phyloP scores from a whole-genome alignment of 2,888 invertebrate genomes.

The Mythimna vitellina region DNA sequence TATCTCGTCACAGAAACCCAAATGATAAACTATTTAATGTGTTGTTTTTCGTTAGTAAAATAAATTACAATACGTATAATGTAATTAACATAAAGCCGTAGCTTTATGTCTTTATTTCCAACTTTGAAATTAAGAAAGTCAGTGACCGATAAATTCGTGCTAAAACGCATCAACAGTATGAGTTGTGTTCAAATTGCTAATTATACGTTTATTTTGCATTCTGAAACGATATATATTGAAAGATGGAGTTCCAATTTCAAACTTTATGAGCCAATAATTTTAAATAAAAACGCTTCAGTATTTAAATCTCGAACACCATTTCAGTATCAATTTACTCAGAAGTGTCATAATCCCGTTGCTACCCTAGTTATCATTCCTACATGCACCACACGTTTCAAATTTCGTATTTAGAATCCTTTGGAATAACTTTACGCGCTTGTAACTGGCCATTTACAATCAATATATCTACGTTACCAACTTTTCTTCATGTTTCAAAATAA shows the following conservation, averaged over 20 bases:
- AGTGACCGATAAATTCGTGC: background rate
- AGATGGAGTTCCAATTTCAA: background rate
- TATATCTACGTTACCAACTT: slow-evolving; percentile 47
- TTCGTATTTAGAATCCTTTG: slow-evolving; percentile 64
- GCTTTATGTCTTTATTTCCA: background rate
- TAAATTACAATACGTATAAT: background rate
- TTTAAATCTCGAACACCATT: slow-evolving; percentile 23
- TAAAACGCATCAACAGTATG: background rate
- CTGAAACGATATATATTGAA: background rate
- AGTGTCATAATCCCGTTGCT: slow-evolving; percentile 52
- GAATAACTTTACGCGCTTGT: slow-evolving; percentile 60
- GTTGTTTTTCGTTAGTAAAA: too few relatives aligned
- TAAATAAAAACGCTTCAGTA: background rate
- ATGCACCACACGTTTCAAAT: slow-evolving; percentile 63
- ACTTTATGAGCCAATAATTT: background rate
- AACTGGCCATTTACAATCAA: slow-evolving; percentile 66
- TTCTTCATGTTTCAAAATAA: background rate
- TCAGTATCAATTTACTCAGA: slow-evolving; percentile 47
- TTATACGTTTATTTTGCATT: background rate
- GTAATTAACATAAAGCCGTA: too few relatives aligned
- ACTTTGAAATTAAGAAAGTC: background rate
- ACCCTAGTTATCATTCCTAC: slow-evolving; percentile 52
- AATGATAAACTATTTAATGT: background rate
- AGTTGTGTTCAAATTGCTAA: too few relatives aligned
- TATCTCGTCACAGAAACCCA: background rate